A percentile compares a stretch with the other conserved stretches of the same genome.
phyloP scores from a whole-genome alignment of 2,888 invertebrate species.

The Geophilus truncorum region DNA sequence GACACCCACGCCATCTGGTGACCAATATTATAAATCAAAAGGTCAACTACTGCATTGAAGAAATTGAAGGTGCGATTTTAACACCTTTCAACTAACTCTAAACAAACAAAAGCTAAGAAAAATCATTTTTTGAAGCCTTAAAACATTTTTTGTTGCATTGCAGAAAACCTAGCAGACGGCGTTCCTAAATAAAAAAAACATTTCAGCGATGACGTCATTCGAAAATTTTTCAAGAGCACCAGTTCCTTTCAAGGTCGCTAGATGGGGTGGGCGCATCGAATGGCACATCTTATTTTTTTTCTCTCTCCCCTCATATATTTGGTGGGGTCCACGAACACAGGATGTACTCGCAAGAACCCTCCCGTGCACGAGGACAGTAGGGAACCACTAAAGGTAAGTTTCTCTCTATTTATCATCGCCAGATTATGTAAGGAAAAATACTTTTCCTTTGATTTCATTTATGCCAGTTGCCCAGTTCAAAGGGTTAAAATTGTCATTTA shows the following conservation, averaged over 20 bases:
- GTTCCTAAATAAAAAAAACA: neutral
- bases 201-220: neutral
- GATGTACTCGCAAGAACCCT: neutral
- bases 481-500: neutral
- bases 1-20: slow-evolving; percentile 18
- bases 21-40: neutral
- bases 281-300: neutral
- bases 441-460: too few relatives aligned
- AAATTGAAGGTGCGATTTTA: neutral
- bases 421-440: too few relatives aligned
- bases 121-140: too few relatives aligned
- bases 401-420: too few relatives aligned
- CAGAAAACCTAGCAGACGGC: neutral
- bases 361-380: neutral
- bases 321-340: slow-evolving; percentile 7
- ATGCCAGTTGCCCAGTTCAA: too few relatives aligned
- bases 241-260: slow-evolving; percentile 27
- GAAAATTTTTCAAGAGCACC: neutral
- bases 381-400: neutral
- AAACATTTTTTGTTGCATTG: too few relatives aligned
- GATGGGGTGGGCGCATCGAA: slow-evolving; percentile 13
- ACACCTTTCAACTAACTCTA: neutral
- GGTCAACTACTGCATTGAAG: neutral
- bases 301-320: slow-evolving; percentile 8
- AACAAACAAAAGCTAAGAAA: too few relatives aligned